These are phyloP conservation scores for Ochropacha duplaris DNA, from an alignment of 2,888 invertebrate species.

Conservation along the genomic window DNA sequence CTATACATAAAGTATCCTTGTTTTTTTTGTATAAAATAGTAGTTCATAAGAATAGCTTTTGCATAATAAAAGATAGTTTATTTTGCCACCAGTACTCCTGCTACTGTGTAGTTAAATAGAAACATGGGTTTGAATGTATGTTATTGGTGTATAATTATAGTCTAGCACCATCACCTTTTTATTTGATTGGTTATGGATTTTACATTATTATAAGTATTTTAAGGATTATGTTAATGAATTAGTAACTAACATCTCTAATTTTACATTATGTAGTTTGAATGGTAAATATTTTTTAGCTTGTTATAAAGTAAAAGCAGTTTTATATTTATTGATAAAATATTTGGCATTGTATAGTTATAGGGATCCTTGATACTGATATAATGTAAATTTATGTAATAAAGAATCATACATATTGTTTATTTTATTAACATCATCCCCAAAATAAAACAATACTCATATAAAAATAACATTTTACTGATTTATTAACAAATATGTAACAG, in stretches of 20 bases:
- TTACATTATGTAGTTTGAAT: not conserved
- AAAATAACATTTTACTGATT: slow-evolving; percentile 12
- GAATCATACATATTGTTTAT: not conserved
- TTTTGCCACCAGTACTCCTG: not conserved
- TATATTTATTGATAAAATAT: not conserved
- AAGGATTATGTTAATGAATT: not conserved
- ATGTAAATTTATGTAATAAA: not conserved
- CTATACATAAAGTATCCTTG: slow-evolving; percentile 18
- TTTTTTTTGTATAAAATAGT: not conserved
- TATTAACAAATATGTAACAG: not conserved
- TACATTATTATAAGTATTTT: not conserved
- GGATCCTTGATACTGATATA: not conserved
- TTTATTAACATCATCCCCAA: not conserved
- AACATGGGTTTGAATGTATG: slow-evolving; percentile 10
- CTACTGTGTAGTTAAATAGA: not conserved
- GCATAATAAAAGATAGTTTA: not conserved
- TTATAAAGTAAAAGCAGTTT: not conserved
- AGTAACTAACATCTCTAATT: no score
- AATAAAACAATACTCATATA: slow-evolving; percentile 2
- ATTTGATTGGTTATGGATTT: not conserved
- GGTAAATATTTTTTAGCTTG: not conserved
- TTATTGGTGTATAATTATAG: not conserved
- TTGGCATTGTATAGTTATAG: not conserved
- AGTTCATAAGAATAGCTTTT: not conserved
- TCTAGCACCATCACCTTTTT: not conserved